These are phyloP conservation scores for Platysternon megacephalum DNA, from an alignment of 2,113 vertebrate species.

Conservation along the genomic window DNA sequence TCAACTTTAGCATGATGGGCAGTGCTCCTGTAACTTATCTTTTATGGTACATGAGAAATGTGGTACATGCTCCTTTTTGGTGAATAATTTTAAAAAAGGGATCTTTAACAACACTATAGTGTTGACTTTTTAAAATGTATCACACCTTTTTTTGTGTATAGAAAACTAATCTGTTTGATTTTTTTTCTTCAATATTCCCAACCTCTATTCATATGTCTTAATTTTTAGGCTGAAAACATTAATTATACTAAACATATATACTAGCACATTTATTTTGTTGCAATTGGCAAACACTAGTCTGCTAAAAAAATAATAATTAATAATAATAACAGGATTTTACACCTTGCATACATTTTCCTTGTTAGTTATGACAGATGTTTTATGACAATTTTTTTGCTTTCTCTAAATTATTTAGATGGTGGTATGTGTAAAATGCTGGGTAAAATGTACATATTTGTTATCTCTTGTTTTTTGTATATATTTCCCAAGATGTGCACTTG, in stretches of 20 bases:
- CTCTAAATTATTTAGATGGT: conserved; percentile 93
- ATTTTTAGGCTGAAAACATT: conserved; percentile 73
- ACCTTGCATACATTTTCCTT: conserved; percentile 50
- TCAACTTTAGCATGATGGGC: not conserved
- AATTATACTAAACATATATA: conserved; percentile 65
- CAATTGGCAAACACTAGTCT: conserved; percentile 72
- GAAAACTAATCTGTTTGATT: conserved; percentile 67
- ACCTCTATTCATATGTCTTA: conserved; percentile 81
- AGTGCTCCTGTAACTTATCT: not conserved
- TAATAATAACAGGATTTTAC: conserved; percentile 54
- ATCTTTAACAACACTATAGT: conserved; percentile 56
- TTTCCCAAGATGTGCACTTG: conserved; percentile 88
- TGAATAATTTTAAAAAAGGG: conserved; percentile 66
- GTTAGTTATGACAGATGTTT: conserved; percentile 68
- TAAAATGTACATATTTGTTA: conserved; percentile 91
- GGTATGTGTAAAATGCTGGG: conserved; percentile 83
- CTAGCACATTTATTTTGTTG: conserved; percentile 57
- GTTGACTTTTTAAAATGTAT: conserved; percentile 42
- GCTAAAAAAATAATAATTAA: conserved; percentile 54
- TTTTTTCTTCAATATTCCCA: conserved; percentile 61
- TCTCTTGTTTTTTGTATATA: conserved; percentile 93
- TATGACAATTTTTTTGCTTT: conserved; percentile 77
- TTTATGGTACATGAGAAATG: conserved; percentile 63
- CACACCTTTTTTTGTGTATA: conserved; percentile 45
- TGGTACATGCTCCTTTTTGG: conserved; percentile 50